Conservation (phyloP, 1,140 invertebrate species). For the Galendromus occidentalis region DNA sequence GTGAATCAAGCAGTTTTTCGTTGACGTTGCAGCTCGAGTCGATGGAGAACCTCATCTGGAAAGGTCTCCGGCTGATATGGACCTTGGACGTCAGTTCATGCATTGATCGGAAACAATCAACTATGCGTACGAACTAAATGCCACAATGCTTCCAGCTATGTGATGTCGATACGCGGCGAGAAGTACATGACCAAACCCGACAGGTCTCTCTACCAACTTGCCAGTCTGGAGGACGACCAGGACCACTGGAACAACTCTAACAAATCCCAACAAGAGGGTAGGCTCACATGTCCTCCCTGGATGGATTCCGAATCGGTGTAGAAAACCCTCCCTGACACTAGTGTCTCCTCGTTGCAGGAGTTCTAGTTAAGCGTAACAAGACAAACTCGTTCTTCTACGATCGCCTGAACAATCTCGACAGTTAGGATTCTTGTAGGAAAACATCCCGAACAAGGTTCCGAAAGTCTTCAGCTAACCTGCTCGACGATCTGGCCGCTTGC, state of each 20-base stretch:
- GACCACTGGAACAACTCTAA: slow-evolving; percentile 2
- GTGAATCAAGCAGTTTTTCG: slow-evolving; percentile 9
- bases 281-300: too few species aligned
- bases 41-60: too few species aligned
- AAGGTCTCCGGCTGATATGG: too few species aligned
- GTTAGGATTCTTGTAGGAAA: neutral
- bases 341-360: neutral
- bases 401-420: neutral
- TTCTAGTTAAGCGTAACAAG: neutral
- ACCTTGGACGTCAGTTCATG: too few species aligned
- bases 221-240: neutral
- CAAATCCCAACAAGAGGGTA: neutral
- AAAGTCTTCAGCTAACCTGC: too few species aligned
- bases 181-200: neutral
- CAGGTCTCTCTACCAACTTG: slow-evolving; percentile 4
- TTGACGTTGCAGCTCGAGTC: neutral
- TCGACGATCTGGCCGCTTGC: too few species aligned
- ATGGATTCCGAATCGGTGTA: too few species aligned
- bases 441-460: too few species aligned
- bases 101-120: too few species aligned
- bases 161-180: neutral
- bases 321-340: too few species aligned
- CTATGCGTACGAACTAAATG: too few species aligned
- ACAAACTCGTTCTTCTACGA: slow-evolving; percentile 1
- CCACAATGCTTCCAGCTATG: neutral